phyloP scores from a whole-genome alignment of 1,140 invertebrate species.

The Zaprionus africanus region DNA sequence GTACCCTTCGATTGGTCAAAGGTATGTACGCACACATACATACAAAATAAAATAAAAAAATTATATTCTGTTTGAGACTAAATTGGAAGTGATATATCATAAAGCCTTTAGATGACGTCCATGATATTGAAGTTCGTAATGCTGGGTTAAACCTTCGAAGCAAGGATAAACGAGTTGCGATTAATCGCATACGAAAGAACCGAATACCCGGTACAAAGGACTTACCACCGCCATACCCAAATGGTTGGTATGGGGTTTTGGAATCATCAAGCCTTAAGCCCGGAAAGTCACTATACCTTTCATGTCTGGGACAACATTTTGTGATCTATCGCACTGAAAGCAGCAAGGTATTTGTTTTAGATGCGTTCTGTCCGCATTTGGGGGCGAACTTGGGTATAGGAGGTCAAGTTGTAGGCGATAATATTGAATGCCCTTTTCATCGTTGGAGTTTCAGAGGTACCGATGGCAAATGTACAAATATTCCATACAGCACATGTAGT shows the following conservation, averaged over 20 bases:
- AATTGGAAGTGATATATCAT: background rate
- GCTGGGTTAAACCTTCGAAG: constrained; percentile 9
- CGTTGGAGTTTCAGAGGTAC: constrained; percentile 91
- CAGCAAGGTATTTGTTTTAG: constrained; percentile 88
- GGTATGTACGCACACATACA: constrained; percentile 41
- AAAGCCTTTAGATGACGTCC: constrained; percentile 30
- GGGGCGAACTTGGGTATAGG: constrained; percentile 93
- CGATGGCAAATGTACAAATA: constrained; percentile 89
- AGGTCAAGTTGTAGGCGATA: constrained; percentile 90
- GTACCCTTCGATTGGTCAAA: constrained; percentile 63
- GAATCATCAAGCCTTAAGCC: constrained; percentile 88
- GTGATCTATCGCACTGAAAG: constrained; percentile 89
- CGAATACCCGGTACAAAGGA: constrained; percentile 85
- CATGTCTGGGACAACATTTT: constrained; percentile 90
- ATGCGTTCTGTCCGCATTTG: constrained; percentile 95
- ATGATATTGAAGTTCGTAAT: constrained; percentile 14
- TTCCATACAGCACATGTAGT: constrained; percentile 87
- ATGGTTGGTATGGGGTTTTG: constrained; percentile 93
- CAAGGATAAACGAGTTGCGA: constrained; percentile 43
- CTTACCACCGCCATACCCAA: constrained; percentile 93
- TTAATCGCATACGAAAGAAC: constrained; percentile 62
- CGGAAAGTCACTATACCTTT: constrained; percentile 87
- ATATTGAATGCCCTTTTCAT: constrained; percentile 95
- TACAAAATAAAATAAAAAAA: background rate
- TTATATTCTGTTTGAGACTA: background rate